Evolutionary conservation across 2,888 invertebrate species (phyloP), one percentile per base, ranked within the genome.

Genomic region (Tenthredo scrophulariae): DNA sequence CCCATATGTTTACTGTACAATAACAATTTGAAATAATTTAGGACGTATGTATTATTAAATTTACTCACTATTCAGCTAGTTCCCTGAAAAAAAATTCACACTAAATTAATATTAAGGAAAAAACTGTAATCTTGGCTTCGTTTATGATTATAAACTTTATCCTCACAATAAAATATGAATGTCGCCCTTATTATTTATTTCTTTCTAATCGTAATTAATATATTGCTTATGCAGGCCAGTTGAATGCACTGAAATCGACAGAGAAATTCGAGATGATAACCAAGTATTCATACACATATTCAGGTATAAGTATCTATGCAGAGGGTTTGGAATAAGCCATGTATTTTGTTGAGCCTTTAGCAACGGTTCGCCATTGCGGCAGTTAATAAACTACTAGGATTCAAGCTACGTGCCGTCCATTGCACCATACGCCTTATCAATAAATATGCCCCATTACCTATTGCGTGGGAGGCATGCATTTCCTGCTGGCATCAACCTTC

Each of bases 371-470:
- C 83, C 67, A 83, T 83, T 46, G 83, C 67, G 7, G 65, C 29
- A 54, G 77, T 54, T 46, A 50, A 77, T n/a, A 37, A 40, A 80
- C 77, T 77, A 50, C 80, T 26, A 37, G 26, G 26, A 26, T 67
- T 33, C 18, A 50, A 50, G 46, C 33, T 37, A 43, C 83, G 9
- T 67, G 67, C 46, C 65, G 29, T 67, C 83, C 46, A 70, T 83
- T 65, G 50, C 83, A 29, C 83, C 67, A 10, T 22, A 40, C 67
- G 46, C 43, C 83, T 83, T 83, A 83, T 83, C 83, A 67, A 83
- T 83, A 67, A 83, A 83, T 67, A 70, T 83, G 46, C 67, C 29
- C 83, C 67, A 83, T 83, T 29, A 46, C 33, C 46, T 43, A 70
- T 33, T 7, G 43, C 83, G 46, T 83, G 83, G 67, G 67, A 67